Evolutionary conservation across 2,797 vertebrate genomes (phyloP), one percentile per base, ranked within the genome.

Genomic region (Onychomys leucogaster): DNA sequence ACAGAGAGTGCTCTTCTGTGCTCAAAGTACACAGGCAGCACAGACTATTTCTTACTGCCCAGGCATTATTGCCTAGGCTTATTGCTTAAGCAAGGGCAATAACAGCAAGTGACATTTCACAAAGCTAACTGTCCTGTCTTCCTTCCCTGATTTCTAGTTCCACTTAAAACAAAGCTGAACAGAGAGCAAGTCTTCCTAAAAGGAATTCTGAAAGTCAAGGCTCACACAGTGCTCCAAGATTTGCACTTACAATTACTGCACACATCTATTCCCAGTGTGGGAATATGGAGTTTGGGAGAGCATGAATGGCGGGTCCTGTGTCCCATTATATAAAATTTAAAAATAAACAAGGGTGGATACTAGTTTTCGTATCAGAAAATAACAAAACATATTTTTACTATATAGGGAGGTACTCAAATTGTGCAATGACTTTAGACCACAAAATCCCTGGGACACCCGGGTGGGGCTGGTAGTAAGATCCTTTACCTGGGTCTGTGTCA

Each of bases 321-420:
- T 29, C 14, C n/a, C n/a, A 46, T 41, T 67, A 12, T 80, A 67
- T 49, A 61, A 83, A 82, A 67, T 78, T n/a, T 63, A 52, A 65
- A 76, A 83, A 49, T 80, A 88, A 71, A 88, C 49, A 92, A 93
- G 37, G 80, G 32, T 85, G 8, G 25, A 7, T 92, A 71, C 29
- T 94, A 55, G 55, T 81, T 93, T 87, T 95, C 90, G 43, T 84
- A 82, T 84, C 14, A 93, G 71, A 67, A 94, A 17, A 57, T 5
- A 57, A 57, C 17, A 96, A 91, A 71, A 14, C 34, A 21, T 52
- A 29, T n/a, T 88, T 83, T 75, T 57, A 83, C 32, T 23, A 65
- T 32, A 19, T 63, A 41, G 16, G n/a, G 17, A 82, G 29, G 73
- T 57, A 85, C 32, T 12, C 34, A 94, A 57, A 5, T 7, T 96